Conservation (phyloP, 2,797 vertebrate species). For the Danio aesculapii region DNA sequence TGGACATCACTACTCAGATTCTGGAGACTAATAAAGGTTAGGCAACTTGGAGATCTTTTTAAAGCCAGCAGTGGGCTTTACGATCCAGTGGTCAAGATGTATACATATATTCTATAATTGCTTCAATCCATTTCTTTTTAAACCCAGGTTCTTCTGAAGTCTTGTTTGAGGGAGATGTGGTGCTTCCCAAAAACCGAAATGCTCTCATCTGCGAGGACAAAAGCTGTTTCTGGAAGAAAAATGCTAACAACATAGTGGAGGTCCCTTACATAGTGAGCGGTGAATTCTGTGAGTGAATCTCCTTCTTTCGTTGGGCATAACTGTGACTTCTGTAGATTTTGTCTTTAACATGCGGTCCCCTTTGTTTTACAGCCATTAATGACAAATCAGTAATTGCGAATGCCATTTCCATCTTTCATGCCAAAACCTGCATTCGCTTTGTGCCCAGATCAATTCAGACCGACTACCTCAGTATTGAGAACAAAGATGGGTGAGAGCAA, state of each 20-base stretch:
- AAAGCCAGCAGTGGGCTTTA: neutral
- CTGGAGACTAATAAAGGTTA: conserved; percentile 55
- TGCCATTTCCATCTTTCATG: conserved; percentile 31
- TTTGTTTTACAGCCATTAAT: conserved; percentile 15
- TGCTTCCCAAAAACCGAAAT: conserved; percentile 55
- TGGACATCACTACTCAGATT: conserved; percentile 54
- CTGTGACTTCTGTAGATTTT: neutral
- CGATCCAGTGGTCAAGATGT: neutral
- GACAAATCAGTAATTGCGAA: conserved; percentile 39
- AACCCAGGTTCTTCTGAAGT: conserved; percentile 52
- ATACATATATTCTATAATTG: neutral
- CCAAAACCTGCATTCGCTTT: conserved; percentile 61
- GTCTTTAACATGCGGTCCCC: neutral
- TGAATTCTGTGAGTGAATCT: conserved; percentile 39
- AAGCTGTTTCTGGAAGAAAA: conserved; percentile 59
- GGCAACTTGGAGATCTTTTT: neutral
- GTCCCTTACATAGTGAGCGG: conserved; percentile 50
- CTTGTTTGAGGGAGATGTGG: conserved; percentile 61
- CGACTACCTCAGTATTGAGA: conserved; percentile 62
- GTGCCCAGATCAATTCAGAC: conserved; percentile 45
- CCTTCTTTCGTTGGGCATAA: neutral
- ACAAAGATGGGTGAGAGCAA: conserved; percentile 45
- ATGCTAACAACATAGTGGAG: conserved; percentile 36
- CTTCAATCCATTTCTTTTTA: neutral
- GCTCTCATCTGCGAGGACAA: conserved; percentile 46